phyloP scores from a whole-genome alignment of 2,113 vertebrate species.

The Ibidorhyncha struthersii region DNA sequence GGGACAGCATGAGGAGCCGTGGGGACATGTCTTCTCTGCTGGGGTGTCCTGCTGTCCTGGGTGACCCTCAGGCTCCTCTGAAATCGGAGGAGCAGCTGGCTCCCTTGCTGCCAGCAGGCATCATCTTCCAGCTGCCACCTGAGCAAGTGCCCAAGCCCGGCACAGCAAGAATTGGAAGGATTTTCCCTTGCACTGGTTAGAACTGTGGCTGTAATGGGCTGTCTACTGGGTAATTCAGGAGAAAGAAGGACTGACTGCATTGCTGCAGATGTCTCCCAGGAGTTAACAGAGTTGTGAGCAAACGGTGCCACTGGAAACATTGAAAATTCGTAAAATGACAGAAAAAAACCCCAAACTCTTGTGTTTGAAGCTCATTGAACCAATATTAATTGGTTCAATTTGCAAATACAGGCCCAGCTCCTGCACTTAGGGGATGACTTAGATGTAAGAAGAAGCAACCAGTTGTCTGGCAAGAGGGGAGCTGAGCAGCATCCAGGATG shows the following conservation, averaged over 20 bases:
- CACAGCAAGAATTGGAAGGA: not conserved
- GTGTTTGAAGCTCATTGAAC: not conserved
- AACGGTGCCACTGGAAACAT: not conserved
- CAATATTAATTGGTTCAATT: not conserved
- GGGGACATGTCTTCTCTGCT: not conserved
- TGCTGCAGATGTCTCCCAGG: not conserved
- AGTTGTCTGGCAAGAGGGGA: not conserved
- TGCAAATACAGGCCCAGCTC: not conserved
- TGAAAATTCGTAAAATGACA: not conserved
- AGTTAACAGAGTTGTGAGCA: not conserved
- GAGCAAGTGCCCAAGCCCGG: not conserved
- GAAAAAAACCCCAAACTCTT: not conserved
- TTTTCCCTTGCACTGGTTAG: not conserved
- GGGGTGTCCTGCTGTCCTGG: not conserved
- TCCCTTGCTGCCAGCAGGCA: not conserved
- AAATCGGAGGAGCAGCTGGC: not conserved
- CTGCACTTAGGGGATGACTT: not conserved
- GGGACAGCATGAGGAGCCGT: fast-evolving
- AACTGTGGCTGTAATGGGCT: not conserved
- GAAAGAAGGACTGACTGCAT: not conserved
- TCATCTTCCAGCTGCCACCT: not conserved
- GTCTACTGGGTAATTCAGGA: not conserved
- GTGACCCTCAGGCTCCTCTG: not conserved
- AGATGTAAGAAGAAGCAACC: not conserved
- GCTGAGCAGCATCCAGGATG: not conserved